Conservation (phyloP, 2,888 invertebrate genomes). For the Sesamia inferens region DNA sequence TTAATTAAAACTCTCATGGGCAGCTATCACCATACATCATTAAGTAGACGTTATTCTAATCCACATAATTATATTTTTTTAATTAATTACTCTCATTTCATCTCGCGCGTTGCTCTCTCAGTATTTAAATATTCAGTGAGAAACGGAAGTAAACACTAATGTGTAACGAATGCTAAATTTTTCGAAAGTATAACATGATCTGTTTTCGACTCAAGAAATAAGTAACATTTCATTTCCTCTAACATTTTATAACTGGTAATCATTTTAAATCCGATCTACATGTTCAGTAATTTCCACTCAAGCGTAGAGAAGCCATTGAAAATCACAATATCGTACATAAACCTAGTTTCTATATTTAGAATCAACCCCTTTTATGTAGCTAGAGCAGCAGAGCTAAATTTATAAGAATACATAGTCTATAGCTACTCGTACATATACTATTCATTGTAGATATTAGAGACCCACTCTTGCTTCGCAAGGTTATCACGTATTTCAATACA, state of each 20-base stretch:
- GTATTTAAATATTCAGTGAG: conserved; percentile 34
- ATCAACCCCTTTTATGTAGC: conserved; percentile 46
- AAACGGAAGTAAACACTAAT: conserved; percentile 51
- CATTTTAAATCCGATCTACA: conserved; percentile 11
- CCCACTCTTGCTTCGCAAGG: background rate
- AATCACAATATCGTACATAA: conserved; percentile 40
- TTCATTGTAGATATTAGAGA: background rate
- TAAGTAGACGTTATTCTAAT: conserved; percentile 2
- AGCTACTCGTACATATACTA: background rate
- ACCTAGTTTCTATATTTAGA: conserved; percentile 50
- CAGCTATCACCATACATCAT: conserved; percentile 1
- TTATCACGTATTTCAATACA: no score
- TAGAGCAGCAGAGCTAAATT: conserved; percentile 4
- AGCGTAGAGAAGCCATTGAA: conserved; percentile 50
- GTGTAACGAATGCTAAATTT: conserved; percentile 56
- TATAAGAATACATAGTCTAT: conserved; percentile 18
- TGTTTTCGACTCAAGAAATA: conserved; percentile 33
- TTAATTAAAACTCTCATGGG: conserved; percentile 5
- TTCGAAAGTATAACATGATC: conserved; percentile 60
- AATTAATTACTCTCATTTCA: conserved; percentile 21
- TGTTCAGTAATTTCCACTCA: conserved; percentile 26
- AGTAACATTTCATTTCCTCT: conserved; percentile 48
- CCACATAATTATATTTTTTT: conserved; percentile 1
- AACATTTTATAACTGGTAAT: conserved; percentile 29
- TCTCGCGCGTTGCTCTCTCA: conserved; percentile 18